A percentile compares a stretch with the other conserved stretches of the same genome.
These are phyloP conservation scores for Micrasema minimum DNA, from an alignment of 1,140 invertebrate species.

Conservation along the genomic window DNA sequence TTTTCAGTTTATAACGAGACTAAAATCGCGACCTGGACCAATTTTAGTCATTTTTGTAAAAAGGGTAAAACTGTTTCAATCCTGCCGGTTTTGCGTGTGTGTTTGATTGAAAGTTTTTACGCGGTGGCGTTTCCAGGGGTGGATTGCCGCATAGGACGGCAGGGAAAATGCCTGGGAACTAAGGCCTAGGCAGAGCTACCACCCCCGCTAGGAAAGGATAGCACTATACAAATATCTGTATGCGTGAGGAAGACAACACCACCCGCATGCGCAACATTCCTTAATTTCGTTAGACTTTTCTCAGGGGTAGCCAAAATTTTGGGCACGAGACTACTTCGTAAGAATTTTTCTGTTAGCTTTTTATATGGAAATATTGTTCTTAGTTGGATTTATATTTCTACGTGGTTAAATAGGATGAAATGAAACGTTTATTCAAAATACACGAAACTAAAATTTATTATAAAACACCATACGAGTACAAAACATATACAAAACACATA, in stretches of 20 bases:
- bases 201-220: conserved; percentile 45
- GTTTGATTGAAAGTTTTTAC: background rate
- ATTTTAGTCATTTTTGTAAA: background rate
- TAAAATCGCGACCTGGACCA: background rate
- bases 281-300: conserved; percentile 22
- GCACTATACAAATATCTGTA: background rate
- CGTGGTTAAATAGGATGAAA: too few species aligned
- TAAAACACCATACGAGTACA: too few species aligned
- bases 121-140: background rate
- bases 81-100: background rate
- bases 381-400: too few species aligned
- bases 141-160: conserved; percentile 34
- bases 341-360: background rate
- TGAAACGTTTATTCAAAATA: too few species aligned
- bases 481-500: too few species aligned
- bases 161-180: conserved; percentile 47
- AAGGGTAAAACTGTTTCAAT: background rate
- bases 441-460: too few species aligned
- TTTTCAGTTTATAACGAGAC: conserved; percentile 3
- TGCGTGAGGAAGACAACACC: conserved; percentile 13
- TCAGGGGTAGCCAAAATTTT: conserved; percentile 27
- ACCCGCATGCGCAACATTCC: conserved; percentile 37
- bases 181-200: conserved; percentile 52
- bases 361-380: background rate
- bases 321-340: conserved; percentile 2